A percentile compares a stretch with the other conserved stretches of the same genome.
Conservation (phyloP, 2,888 invertebrate genomes). For the Strigamia crassipes region DNA sequence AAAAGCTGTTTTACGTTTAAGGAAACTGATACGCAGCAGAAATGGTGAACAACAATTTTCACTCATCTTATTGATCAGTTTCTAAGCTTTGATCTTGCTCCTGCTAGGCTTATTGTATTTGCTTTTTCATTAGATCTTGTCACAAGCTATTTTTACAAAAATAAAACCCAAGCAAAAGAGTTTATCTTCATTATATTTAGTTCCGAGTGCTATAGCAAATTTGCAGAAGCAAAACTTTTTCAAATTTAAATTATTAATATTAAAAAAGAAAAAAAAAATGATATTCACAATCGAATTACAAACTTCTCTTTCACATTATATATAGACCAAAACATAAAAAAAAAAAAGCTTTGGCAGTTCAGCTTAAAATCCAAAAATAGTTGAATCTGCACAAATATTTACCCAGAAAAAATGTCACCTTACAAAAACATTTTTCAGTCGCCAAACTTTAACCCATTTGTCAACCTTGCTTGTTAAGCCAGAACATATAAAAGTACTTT, state of each 20-base stretch:
- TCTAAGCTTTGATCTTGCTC: not conserved
- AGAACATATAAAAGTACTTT: not conserved
- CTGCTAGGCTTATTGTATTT: not conserved
- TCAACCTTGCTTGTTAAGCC: not conserved
- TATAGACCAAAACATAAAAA: too few relatives aligned
- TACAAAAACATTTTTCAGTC: not conserved
- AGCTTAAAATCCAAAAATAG: not conserved
- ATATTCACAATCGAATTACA: too few relatives aligned
- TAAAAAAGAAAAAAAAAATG: too few relatives aligned
- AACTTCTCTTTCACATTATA: too few relatives aligned
- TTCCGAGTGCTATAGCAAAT: too few relatives aligned
- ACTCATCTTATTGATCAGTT: not conserved
- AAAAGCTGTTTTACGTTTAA: not conserved
- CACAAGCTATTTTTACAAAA: constrained; percentile 1
- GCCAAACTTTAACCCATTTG: not conserved
- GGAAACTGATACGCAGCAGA: not conserved
- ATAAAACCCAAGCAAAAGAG: not conserved
- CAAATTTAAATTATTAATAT: too few relatives aligned
- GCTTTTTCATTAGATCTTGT: not conserved
- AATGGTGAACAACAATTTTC: not conserved
- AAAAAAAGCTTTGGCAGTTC: not conserved
- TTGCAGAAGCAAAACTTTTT: too few relatives aligned
- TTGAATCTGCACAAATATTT: not conserved
- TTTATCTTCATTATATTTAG: not conserved
- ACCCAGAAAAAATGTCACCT: not conserved